phyloP scores from a whole-genome alignment of 1,140 invertebrate genomes.

The Tigriopus japonicus region DNA sequence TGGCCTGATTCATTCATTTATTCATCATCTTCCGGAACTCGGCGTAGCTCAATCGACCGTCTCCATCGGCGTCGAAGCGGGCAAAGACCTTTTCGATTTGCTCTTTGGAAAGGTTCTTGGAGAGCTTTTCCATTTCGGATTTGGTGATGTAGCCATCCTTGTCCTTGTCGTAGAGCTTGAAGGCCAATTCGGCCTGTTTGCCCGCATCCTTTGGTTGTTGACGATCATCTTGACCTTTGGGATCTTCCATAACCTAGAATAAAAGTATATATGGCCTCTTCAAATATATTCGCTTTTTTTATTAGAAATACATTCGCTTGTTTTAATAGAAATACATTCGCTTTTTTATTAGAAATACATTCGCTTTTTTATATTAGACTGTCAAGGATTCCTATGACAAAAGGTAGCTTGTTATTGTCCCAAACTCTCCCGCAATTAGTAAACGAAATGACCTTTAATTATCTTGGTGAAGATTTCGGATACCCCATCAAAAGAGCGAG shows the following conservation, averaged over 20 bases:
- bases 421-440: too few species aligned
- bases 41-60: conserved; percentile 10
- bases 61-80: conserved; percentile 8
- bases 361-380: too few species aligned
- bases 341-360: too few species aligned
- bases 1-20: conserved; percentile 11
- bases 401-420: too few species aligned
- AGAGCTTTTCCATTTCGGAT: conserved; percentile 4
- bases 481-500: too few species aligned
- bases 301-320: too few species aligned
- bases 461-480: too few species aligned
- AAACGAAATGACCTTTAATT: too few species aligned
- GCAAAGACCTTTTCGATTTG: conserved; percentile 11
- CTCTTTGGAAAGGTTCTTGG: conserved; percentile 5
- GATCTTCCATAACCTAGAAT: neutral
- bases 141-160: conserved; percentile 11
- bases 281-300: too few species aligned
- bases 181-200: neutral
- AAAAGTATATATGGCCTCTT: too few species aligned
- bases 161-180: conserved; percentile 1
- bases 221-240: neutral
- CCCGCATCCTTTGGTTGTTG: neutral
- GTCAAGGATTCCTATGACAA: too few species aligned
- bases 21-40: conserved; percentile 14
- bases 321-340: too few species aligned